Base-by-base conservation (phyloP, 2,888 invertebrate species). In the Drosophila formosana region DNA sequence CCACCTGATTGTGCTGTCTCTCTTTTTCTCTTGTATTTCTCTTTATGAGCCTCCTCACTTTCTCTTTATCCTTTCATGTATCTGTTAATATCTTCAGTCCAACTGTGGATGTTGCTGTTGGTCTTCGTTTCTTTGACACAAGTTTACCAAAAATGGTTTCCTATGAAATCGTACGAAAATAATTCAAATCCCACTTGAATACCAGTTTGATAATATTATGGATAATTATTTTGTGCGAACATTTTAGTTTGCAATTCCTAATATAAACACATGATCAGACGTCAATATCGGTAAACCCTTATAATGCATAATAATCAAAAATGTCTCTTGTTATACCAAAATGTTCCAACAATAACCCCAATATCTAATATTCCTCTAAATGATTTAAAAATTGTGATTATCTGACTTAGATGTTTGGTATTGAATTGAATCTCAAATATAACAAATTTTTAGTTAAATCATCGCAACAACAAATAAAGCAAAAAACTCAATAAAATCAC, bases 111-210 rank as follows among this genome's bases (percentile, higher is more conserved):
- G 13, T 52, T 52, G 34, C 30, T 43, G 52, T 39, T 52, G 37
- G 39, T 34, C 51, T 41, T 32, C 28, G 8, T 34, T 25, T 66
- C 26, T 53, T 26, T 58, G 34, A 60, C 41, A 46, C 56, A 28
- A 30, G 46, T 25, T 37, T 52, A 39, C 13, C 5, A 39, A 18
- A 41, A 41, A 18, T 13, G 3, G 3, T 41, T 13, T 41, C 3
- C 18, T 41, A 2, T 41, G 39, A 41, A 6, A 39, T 13, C 13
- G 13, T 39, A 39, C 3, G 18, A 41, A 28, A 8, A 26, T 18
- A 26, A 37, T 34, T 39, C 56, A 6, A 49, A 49, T 9, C 49
- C 9, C 23, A 30, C 6, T 26, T 45, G 58, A 72, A 72, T 71
- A 60, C 41, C 56, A 56, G 13, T 37, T 41, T 39, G 23, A 58